phyloP scores from a whole-genome alignment of 2,113 vertebrate species.

The Plotosus lineatus region DNA sequence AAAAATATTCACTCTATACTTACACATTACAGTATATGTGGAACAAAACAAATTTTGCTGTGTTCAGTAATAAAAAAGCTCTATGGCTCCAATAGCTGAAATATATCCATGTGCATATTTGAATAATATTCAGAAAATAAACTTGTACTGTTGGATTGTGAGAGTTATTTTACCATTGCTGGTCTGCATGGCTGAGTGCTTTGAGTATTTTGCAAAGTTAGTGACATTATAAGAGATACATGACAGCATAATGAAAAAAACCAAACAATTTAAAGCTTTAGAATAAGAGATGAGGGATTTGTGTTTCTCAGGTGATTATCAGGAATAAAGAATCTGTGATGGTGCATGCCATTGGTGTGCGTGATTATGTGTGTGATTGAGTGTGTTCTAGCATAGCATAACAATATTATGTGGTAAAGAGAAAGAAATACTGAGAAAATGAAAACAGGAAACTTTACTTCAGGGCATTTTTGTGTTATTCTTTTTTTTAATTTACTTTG shows the following conservation, averaged over 20 bases:
- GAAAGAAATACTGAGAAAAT: slow-evolving; percentile 25
- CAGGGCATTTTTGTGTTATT: slow-evolving; percentile 15
- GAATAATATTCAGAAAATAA: slow-evolving; percentile 4
- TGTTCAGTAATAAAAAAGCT: not conserved
- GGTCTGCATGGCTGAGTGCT: slow-evolving; percentile 10
- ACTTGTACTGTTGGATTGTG: not conserved
- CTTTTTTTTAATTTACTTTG: slow-evolving; percentile 20
- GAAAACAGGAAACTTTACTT: slow-evolving; percentile 34
- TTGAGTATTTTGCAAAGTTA: slow-evolving; percentile 10
- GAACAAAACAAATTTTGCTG: not conserved
- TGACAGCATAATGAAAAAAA: slow-evolving; percentile 15
- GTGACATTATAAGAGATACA: slow-evolving; percentile 4
- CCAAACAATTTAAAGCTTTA: slow-evolving; percentile 4
- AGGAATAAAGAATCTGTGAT: not conserved
- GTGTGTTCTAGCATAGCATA: slow-evolving; percentile 1
- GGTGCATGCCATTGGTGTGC: not conserved
- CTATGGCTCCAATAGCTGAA: not conserved
- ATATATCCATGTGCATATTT: not conserved
- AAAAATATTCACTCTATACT: not conserved
- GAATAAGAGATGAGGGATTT: not conserved
- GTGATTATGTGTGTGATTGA: not conserved
- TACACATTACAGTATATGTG: not conserved
- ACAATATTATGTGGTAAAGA: not conserved
- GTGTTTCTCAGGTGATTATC: slow-evolving; percentile 2
- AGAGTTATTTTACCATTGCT: not conserved